Base-by-base conservation (phyloP, 2,113 vertebrate genomes). In the Hippocampus guttulatus region DNA sequence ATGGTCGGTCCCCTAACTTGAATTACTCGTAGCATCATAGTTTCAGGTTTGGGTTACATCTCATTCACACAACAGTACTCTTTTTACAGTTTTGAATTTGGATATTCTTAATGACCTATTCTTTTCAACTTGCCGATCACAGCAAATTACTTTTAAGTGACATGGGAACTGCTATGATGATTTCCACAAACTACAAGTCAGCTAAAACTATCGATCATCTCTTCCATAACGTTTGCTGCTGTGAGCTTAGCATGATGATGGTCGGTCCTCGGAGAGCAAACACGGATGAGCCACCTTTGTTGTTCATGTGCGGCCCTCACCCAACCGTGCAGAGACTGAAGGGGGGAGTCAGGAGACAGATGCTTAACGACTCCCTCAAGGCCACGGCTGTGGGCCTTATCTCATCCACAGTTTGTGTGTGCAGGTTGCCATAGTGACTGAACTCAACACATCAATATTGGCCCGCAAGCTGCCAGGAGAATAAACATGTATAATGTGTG, bases 351-450 rank as follows among this genome's bases (percentile, higher is more conserved):
- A 64, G 82, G 88, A 90, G 91, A 92, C 91, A 91, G 91, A 92
- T 93, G 91, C 91, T 90, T 91, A 92, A 91, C 87, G 87, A 90
- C 88, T 90, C 91, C 89, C 92, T 88, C 80, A 89, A 86, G 92
- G 88, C 85, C 87, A 84, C 49, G 47, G 86, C 89, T 89, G 82
- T 67, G 81, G 84, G 88, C 89, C 89, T 90, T 91, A 92, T 91
- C 90, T 91, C 90, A 88, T 90, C 86, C 86, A 78, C 86, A 82
- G 84, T 90, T 92, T 93, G 90, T 80, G 82, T 92, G 90, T 79
- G 82, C 83, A 75, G 73, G 92, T 93, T 91, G 86, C 90, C 85
- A 91, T 92, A 84, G 92, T 88, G 91, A 92, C 88, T 84, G 89
- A 87, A 85, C 84, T 82, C 87, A 87, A 89, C 80, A 73, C 89